Percentiles rank a stretch among this genome's conserved stretches.
phyloP scores from a whole-genome alignment of 2,797 vertebrate genomes.

The Lutra lutra region DNA sequence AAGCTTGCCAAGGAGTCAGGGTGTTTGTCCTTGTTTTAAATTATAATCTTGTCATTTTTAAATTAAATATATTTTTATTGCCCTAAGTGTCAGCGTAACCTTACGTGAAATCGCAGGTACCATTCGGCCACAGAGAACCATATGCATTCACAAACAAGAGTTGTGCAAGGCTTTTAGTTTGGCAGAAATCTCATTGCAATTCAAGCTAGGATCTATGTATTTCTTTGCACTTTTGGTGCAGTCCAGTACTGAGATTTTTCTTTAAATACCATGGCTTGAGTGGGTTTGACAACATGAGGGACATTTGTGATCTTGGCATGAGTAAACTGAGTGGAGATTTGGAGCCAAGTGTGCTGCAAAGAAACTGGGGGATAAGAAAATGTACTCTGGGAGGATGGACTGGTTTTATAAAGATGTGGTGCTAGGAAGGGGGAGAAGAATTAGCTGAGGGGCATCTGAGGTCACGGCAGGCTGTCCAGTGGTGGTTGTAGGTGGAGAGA shows the following conservation, averaged over 20 bases:
- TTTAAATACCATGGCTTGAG: conserved; percentile 37
- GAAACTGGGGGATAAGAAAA: neutral
- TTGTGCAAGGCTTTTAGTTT: conserved; percentile 32
- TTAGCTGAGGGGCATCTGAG: neutral
- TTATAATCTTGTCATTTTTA: conserved; percentile 23
- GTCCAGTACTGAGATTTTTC: conserved; percentile 38
- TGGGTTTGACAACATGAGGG: neutral
- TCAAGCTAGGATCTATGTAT: neutral
- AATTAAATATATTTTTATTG: neutral
- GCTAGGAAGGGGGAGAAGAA: neutral
- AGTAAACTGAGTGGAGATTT: neutral
- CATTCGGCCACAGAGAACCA: conserved; percentile 46
- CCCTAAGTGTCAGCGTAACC: neutral
- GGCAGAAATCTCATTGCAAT: conserved; percentile 2
- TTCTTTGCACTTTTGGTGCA: conserved; percentile 38
- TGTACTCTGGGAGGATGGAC: neutral
- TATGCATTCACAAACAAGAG: conserved; percentile 51
- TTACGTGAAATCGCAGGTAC: conserved; percentile 51
- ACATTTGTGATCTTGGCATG: neutral
- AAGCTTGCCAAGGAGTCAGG: neutral
- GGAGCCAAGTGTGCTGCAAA: neutral
- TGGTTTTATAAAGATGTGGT: neutral
- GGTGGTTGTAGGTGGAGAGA: neutral
- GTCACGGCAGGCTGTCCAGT: neutral
- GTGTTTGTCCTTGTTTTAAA: neutral